A percentile compares a stretch with the other conserved stretches of the same genome.
phyloP scores from a whole-genome alignment of 2,113 vertebrate species.

The Brevimyrus niger region DNA sequence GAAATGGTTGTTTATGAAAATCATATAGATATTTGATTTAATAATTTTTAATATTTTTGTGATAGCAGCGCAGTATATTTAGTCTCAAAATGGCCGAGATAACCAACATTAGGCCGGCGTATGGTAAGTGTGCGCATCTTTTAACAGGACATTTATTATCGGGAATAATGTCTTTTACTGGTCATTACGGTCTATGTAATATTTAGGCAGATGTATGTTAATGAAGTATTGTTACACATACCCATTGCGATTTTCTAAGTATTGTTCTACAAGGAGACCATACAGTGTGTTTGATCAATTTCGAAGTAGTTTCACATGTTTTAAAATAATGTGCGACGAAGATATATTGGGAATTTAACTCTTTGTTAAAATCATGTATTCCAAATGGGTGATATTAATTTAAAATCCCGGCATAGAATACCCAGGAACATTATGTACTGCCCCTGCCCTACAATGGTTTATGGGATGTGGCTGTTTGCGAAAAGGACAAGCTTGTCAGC shows the following conservation, averaged over 20 bases:
- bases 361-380: background rate
- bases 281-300: background rate
- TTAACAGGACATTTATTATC: background rate
- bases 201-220: background rate
- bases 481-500: background rate
- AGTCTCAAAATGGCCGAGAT: conserved; percentile 45
- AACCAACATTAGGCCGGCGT: conserved; percentile 36
- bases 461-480: background rate
- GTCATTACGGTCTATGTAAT: background rate
- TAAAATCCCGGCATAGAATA: background rate
- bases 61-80: conserved; percentile 5
- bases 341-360: background rate
- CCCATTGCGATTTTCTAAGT: background rate
- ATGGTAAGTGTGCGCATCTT: conserved; percentile 34
- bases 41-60: conserved; percentile 22
- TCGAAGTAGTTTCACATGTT: background rate
- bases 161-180: background rate
- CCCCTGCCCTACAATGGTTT: background rate
- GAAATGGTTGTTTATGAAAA: conserved; percentile 34
- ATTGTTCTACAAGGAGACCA: background rate
- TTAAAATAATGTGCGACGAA: background rate
- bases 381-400: background rate
- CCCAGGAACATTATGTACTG: background rate
- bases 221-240: background rate
- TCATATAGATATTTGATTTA: conserved; percentile 26